Evolutionary conservation across 2,888 invertebrate genomes (phyloP).

Genomic region (Cosmia pyralina): DNA sequence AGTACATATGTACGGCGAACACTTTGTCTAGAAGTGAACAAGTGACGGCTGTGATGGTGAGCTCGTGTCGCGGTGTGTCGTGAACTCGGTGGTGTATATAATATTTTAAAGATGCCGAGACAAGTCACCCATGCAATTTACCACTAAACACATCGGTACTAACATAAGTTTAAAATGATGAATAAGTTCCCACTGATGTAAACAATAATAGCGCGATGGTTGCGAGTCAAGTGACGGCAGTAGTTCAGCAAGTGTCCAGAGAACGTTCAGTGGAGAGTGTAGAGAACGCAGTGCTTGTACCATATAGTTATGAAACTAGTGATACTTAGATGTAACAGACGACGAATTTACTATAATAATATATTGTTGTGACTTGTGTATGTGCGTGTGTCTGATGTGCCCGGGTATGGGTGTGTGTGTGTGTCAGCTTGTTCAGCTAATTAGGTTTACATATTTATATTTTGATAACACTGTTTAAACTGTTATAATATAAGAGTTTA

Average conservation of each 20-base stretch:
- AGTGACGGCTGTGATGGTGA: not conserved
- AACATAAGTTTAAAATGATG: not conserved
- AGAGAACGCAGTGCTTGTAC: conserved; percentile 40
- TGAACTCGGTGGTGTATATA: not conserved
- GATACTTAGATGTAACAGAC: conserved; percentile 57
- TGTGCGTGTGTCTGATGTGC: conserved; percentile 47
- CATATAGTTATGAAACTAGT: conserved; percentile 49
- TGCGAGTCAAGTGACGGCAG: conserved; percentile 27
- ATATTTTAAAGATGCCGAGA: conserved; percentile 5
- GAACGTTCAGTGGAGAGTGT: conserved; percentile 27
- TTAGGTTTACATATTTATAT: conserved; percentile 72
- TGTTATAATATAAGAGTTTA: conserved; percentile 65
- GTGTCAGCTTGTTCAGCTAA: conserved; percentile 59
- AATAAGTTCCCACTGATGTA: not conserved
- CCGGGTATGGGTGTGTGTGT: conserved; percentile 39
- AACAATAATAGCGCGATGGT: not conserved
- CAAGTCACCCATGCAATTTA: not conserved
- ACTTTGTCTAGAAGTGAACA: not conserved
- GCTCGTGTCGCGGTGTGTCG: too few species aligned
- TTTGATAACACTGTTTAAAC: conserved; percentile 70
- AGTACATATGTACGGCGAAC: not conserved
- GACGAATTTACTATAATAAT: conserved; percentile 82
- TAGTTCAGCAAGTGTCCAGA: not conserved
- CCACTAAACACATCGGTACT: not conserved
- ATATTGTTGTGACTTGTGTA: conserved; percentile 64